Evolutionary conservation across 2,113 vertebrate genomes (phyloP).

Genomic region (Irena cyanogastra): DNA sequence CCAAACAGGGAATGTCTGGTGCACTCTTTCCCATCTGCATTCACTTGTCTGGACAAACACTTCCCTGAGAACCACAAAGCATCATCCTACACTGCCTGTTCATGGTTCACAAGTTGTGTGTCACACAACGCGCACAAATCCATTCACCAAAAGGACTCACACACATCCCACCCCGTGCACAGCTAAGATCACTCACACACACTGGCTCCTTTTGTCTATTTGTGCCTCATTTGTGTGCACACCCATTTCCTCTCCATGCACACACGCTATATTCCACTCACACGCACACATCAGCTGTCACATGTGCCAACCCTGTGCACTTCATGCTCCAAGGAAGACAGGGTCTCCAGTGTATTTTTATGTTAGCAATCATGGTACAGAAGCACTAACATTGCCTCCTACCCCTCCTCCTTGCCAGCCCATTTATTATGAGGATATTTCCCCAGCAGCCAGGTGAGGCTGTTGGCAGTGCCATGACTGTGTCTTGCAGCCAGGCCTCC

Average conservation of each 20-base stretch:
- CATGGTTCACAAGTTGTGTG: fast-evolving
- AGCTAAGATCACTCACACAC: background rate
- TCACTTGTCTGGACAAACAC: background rate
- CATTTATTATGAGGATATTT: background rate
- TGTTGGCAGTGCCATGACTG: background rate
- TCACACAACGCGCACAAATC: background rate
- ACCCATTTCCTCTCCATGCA: background rate
- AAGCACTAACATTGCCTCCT: background rate
- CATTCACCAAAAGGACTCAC: background rate
- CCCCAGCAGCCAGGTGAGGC: background rate
- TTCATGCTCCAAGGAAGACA: background rate
- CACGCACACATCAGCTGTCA: background rate
- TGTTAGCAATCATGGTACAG: background rate
- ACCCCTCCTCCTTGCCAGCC: background rate
- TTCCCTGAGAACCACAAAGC: background rate
- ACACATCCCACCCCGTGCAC: background rate
- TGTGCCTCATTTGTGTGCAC: background rate
- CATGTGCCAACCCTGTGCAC: background rate
- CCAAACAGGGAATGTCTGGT: background rate
- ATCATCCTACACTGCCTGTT: background rate
- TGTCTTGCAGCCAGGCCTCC: background rate
- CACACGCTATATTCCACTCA: background rate
- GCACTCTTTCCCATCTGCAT: background rate
- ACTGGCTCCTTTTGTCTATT: background rate
- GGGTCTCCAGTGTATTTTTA: background rate